Conservation (phyloP, 2,797 vertebrate genomes). For the Perodicticus potto region DNA sequence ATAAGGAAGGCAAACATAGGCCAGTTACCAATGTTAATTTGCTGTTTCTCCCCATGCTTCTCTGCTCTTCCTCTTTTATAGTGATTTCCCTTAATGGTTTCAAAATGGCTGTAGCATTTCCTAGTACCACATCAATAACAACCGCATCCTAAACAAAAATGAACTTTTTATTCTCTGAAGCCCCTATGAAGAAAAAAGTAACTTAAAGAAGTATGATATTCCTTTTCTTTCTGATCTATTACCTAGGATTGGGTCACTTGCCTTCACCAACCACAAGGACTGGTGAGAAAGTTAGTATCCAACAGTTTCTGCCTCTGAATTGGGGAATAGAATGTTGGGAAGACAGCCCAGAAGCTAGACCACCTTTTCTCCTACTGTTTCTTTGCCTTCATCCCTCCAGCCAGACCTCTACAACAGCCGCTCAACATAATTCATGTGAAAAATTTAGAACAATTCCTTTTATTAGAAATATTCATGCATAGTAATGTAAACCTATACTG, state of each 20-base stretch:
- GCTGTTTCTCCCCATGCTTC: background rate
- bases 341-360: background rate
- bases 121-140: background rate
- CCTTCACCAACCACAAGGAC: background rate
- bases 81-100: background rate
- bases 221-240: background rate
- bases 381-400: background rate
- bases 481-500: background rate
- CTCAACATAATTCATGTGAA: background rate
- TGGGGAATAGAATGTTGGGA: background rate
- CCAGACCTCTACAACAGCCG: background rate
- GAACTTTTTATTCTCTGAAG: background rate
- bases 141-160: background rate
- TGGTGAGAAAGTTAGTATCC: background rate
- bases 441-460: background rate
- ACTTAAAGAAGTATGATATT: background rate
- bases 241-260: background rate
- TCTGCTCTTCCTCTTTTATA: background rate
- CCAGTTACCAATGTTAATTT: background rate
- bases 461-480: background rate
- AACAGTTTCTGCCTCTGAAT: background rate
- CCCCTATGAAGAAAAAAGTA: background rate
- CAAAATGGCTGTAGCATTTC: background rate
- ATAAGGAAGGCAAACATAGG: background rate
- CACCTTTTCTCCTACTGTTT: background rate